Evolutionary conservation across 2,888 invertebrate species (phyloP).

Genomic region (Xestia ashworthii): DNA sequence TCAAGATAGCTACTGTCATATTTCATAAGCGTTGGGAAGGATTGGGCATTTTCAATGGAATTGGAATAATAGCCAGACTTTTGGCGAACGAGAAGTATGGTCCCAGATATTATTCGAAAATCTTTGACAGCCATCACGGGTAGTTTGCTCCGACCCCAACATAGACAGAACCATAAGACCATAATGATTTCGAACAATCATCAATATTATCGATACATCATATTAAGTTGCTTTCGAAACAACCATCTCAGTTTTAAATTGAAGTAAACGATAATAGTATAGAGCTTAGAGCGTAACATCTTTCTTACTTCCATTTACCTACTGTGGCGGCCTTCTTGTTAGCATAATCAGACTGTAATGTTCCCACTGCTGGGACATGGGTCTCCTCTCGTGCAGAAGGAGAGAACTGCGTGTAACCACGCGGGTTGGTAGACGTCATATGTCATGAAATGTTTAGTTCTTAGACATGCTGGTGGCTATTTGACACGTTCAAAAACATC

Average conservation of each 20-base stretch:
- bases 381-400: neutral
- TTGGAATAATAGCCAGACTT: neutral
- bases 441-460: neutral
- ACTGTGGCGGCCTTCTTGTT: neutral
- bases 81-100: neutral
- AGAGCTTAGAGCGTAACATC: conserved; percentile 2
- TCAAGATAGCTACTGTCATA: conserved; percentile 50
- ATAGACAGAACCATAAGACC: neutral
- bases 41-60: neutral
- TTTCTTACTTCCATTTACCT: neutral
- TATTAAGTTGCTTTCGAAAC: neutral
- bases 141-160: neutral
- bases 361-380: neutral
- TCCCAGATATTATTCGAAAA: neutral
- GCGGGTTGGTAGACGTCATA: neutral
- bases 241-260: conserved; percentile 14
- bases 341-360: neutral
- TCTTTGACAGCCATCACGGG: neutral
- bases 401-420: neutral
- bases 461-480: neutral
- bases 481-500: neutral
- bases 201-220: neutral
- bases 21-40: conserved; percentile 40
- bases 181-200: neutral
- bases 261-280: conserved; percentile 30